These are phyloP conservation scores for Discoglossus pictus DNA, from an alignment of 2,797 vertebrate species.

Conservation along the genomic window DNA sequence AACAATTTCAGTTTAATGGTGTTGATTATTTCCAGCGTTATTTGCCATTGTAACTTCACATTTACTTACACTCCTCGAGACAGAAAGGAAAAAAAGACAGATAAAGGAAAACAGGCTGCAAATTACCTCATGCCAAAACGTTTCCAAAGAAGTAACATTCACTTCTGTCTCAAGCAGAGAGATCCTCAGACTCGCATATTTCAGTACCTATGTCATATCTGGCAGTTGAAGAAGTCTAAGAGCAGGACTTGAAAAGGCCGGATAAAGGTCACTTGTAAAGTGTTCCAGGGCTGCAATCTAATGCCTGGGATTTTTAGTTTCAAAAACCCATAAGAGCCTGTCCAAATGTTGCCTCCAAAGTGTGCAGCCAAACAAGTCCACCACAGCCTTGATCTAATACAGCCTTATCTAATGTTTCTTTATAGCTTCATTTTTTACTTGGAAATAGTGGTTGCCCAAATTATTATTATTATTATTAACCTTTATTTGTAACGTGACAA, in stretches of 20 bases:
- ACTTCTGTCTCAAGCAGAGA: background rate
- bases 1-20: too few relatives aligned
- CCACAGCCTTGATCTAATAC: too few relatives aligned
- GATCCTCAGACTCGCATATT: slow-evolving; percentile 18
- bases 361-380: slow-evolving; percentile 1
- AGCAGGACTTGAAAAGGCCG: slow-evolving; percentile 11
- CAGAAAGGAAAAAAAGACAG: background rate
- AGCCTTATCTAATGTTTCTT: too few relatives aligned
- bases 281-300: background rate
- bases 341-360: slow-evolving; percentile 9
- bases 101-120: slow-evolving; percentile 1
- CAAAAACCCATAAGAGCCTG: background rate
- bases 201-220: slow-evolving; percentile 29
- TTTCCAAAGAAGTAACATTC: slow-evolving; percentile 1
- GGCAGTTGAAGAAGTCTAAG: slow-evolving; percentile 8
- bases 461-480: too few relatives aligned
- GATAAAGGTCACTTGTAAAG: slow-evolving; percentile 6
- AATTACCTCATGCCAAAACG: background rate
- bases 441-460: too few relatives aligned
- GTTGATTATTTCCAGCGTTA: too few relatives aligned
- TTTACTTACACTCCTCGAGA: too few relatives aligned
- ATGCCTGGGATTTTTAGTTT: slow-evolving; percentile 2
- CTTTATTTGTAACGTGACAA: too few relatives aligned
- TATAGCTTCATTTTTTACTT: too few relatives aligned
- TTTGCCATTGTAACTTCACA: too few relatives aligned